Evolutionary conservation across 2,888 invertebrate species (phyloP).

Genomic region (Tinea semifulvella): DNA sequence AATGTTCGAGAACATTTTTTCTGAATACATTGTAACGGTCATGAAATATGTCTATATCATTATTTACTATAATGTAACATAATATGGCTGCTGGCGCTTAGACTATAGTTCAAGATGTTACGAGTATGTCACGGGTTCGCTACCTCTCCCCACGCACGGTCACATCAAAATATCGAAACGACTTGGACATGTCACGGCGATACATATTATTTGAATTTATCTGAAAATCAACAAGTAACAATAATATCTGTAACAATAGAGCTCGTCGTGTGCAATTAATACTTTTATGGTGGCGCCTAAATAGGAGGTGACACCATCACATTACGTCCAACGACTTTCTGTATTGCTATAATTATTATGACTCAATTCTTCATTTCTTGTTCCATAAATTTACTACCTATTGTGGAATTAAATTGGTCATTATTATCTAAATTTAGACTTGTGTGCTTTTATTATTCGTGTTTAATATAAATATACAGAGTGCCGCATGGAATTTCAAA

Average conservation of each 20-base stretch:
- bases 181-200: no score
- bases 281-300: conserved; percentile 56
- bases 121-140: no score
- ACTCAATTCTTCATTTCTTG: conserved; percentile 21
- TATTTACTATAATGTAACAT: no score
- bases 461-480: no score
- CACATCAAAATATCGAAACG: no score
- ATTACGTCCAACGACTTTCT: conserved; percentile 14
- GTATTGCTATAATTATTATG: conserved; percentile 25
- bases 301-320: conserved; percentile 35
- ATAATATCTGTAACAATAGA: conserved; percentile 5
- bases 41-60: no score
- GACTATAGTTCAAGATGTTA: no score
- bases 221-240: neutral
- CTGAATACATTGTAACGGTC: no score
- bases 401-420: neutral
- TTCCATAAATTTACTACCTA: neutral
- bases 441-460: neutral
- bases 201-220: neutral
- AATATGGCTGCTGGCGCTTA: no score
- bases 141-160: no score
- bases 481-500: no score
- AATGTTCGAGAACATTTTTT: no score
- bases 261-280: conserved; percentile 36
- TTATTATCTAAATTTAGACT: neutral